A percentile compares a stretch with the other conserved stretches of the same genome.
Evolutionary conservation across 2,113 vertebrate genomes (phyloP).

Genomic region (Garra rufa): DNA sequence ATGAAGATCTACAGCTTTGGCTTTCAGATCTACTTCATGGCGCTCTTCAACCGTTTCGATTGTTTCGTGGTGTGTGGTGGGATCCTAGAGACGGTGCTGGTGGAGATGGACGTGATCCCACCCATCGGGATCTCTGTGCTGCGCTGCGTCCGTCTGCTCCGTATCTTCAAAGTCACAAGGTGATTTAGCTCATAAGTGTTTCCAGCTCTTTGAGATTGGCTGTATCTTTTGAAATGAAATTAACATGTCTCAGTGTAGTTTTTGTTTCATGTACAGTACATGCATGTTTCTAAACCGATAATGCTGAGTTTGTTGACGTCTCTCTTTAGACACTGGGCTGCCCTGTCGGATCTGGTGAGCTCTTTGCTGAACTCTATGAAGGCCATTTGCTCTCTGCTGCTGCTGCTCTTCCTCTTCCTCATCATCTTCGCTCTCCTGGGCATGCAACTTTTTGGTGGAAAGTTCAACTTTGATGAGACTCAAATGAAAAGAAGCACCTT

Average conservation of each 20-base stretch:
- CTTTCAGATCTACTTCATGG: slow-evolving; percentile 82
- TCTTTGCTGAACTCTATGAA: slow-evolving; percentile 97
- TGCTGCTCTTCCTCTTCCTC: slow-evolving; percentile 96
- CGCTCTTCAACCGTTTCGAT: slow-evolving; percentile 94
- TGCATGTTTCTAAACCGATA: too few relatives aligned
- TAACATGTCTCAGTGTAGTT: too few relatives aligned
- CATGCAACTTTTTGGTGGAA: slow-evolving; percentile 96
- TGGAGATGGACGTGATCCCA: slow-evolving; percentile 85
- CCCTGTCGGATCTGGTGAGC: slow-evolving; percentile 91
- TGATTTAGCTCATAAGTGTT: slow-evolving; percentile 58
- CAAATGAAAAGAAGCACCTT: slow-evolving; percentile 96
- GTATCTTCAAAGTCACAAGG: slow-evolving; percentile 94
- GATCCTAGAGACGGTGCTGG: slow-evolving; percentile 88
- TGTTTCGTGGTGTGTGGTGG: slow-evolving; percentile 93
- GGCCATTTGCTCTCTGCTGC: slow-evolving; percentile 91
- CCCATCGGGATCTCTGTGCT: slow-evolving; percentile 90
- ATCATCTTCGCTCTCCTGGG: slow-evolving; percentile 96
- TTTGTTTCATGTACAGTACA: too few relatives aligned
- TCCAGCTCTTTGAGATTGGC: background rate
- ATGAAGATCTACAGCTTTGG: slow-evolving; percentile 90
- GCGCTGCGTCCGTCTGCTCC: slow-evolving; percentile 88
- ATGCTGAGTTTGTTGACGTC: background rate
- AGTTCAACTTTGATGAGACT: slow-evolving; percentile 95
- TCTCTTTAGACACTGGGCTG: slow-evolving; percentile 87
- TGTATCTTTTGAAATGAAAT: background rate